Evolutionary conservation across 2,797 vertebrate species (phyloP), one percentile per base, ranked within the genome.

Genomic region (Pyrocephalus nanus): DNA sequence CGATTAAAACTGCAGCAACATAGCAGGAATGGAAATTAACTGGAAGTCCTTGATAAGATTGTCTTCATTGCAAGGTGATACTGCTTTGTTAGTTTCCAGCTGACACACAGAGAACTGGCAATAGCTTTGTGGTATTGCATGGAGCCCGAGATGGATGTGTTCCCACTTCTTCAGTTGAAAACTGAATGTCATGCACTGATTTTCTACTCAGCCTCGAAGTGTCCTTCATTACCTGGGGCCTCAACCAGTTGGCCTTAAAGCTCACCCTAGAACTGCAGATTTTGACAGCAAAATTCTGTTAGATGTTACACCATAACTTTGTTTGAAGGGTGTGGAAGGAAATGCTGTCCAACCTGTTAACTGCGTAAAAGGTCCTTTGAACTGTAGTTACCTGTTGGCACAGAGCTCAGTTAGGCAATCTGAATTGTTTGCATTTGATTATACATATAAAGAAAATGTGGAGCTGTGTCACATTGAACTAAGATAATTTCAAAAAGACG

Each of bases 341-440:
- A 95, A 96, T 67, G 74, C 75, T 73, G 82, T 50, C 86, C 84
- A 91, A 92, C 89, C 71, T 95, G 90, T 80, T 96, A 88, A 81
- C 62, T 93, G 85, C 95, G 83, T 74, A 93, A 96, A 93, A 93
- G 66, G 84, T 78, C 50, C 86, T 92, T 95, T 97, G 96, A 96
- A 95, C 97, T 91, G 54, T 8, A 94, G 93, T 94, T 87, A 97
- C 94, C 90, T 88, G 43, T 84, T 96, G 82, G 93, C 95, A 93
- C 84, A 87, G 66, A 90, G 69, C 78, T 93, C 71, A 80, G 92
- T 96, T 95, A 73, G 55, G 94, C 92, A 97, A 97, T 91, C 71
- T 62, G 58, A 90, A 87, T 91, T 97, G 92, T 97, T 97, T 97
- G 75, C 79, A n/a, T 93, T 96, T 94, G 95, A 88, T 96, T 97